Percentiles rank a stretch among this genome's conserved stretches.
phyloP scores from a whole-genome alignment of 2,797 vertebrate species.

The Cryptoblepharus egeriae region DNA sequence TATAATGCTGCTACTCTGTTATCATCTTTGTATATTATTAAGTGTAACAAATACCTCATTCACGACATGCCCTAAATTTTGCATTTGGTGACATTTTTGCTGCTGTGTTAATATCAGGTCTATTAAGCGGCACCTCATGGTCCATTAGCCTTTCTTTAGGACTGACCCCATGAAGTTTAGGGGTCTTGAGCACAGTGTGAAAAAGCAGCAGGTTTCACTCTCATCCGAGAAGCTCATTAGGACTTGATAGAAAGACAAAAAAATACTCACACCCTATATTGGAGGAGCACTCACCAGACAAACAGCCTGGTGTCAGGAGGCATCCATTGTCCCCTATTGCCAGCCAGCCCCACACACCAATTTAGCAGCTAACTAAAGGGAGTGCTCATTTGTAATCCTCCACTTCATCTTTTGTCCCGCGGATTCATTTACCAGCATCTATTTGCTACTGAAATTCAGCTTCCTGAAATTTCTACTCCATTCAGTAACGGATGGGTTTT shows the following conservation, averaged over 20 bases:
- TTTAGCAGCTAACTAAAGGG: constrained; percentile 78
- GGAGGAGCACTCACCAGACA: constrained; percentile 88
- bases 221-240: constrained; percentile 95
- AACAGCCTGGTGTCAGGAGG: constrained; percentile 92
- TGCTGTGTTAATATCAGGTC: constrained; percentile 86
- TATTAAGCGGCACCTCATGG: constrained; percentile 87
- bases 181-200: constrained; percentile 92
- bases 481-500: constrained; percentile 34
- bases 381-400: constrained; percentile 76
- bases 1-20: constrained; percentile 77
- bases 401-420: constrained; percentile 69
- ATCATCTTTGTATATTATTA: constrained; percentile 82
- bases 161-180: constrained; percentile 88
- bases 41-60: constrained; percentile 85
- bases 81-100: constrained; percentile 84
- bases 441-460: constrained; percentile 46
- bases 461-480: constrained; percentile 61
- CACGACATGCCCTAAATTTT: constrained; percentile 80
- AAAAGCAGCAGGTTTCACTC: constrained; percentile 89
- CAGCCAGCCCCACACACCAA: constrained; percentile 77
- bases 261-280: constrained; percentile 92
- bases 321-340: constrained; percentile 87
- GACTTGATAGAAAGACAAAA: constrained; percentile 96
- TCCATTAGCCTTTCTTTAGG: constrained; percentile 93
- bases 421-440: constrained; percentile 71